Percentiles rank a stretch among this genome's conserved stretches.
These are phyloP conservation scores for Platerodrilus igneus DNA, from an alignment of 2,888 invertebrate species.

Conservation along the genomic window DNA sequence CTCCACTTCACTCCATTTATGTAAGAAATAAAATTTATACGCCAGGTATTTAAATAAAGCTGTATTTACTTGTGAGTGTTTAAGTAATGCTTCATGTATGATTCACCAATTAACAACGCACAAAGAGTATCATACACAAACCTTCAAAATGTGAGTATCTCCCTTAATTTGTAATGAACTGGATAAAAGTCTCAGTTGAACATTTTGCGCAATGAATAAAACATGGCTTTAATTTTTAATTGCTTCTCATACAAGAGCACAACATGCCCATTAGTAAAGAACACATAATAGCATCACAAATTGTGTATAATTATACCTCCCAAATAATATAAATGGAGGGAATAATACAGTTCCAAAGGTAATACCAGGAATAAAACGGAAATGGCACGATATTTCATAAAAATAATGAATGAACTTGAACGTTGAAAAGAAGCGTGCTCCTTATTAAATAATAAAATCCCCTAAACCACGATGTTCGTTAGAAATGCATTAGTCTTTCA, in stretches of 20 bases:
- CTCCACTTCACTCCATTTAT: no score
- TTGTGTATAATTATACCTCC: slow-evolving; percentile 24
- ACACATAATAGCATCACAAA: slow-evolving; percentile 23
- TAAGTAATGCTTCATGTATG: no score
- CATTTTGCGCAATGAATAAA: slow-evolving; percentile 17
- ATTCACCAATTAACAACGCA: no score
- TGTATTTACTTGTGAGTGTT: no score
- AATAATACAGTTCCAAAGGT: slow-evolving; percentile 24
- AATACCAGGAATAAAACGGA: slow-evolving; percentile 19
- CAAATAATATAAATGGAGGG: slow-evolving; percentile 23
- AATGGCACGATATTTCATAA: slow-evolving; percentile 22
- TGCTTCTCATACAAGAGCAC: slow-evolving; percentile 19
- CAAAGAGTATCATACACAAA: no score
- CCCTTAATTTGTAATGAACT: no score
- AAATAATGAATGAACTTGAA: slow-evolving; percentile 24
- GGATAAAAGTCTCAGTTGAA: no score
- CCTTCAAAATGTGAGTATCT: no score
- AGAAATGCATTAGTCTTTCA: slow-evolving; percentile 31
- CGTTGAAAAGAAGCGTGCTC: slow-evolving; percentile 23
- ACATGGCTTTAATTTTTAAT: slow-evolving; percentile 21
- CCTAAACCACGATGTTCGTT: slow-evolving; percentile 27
- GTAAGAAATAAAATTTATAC: no score
- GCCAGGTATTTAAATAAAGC: no score
- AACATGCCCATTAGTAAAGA: slow-evolving; percentile 24
- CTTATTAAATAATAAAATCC: slow-evolving; percentile 28